Conservation (phyloP, 2,797 vertebrate genomes). For the Molossus molossus region DNA sequence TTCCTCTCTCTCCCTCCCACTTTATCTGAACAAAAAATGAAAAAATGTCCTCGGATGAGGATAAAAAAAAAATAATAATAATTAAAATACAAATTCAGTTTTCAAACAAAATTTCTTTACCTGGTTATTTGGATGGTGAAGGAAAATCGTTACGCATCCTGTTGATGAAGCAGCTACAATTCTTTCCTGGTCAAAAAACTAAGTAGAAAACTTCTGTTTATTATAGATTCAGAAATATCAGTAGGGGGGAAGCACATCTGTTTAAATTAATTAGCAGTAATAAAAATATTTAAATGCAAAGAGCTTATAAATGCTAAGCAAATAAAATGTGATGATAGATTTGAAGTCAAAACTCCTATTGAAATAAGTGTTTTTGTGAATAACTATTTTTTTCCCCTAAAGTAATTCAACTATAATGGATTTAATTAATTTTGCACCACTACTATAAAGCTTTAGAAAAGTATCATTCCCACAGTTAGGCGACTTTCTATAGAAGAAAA, state of each 20-base stretch:
- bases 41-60: too few relatives aligned
- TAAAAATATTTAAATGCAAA: conserved; percentile 59
- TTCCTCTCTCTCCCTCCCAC: too few relatives aligned
- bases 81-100: conserved; percentile 59
- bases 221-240: conserved; percentile 61
- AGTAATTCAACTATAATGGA: neutral
- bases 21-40: too few relatives aligned
- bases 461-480: neutral
- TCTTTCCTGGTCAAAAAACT: conserved; percentile 98
- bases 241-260: neutral
- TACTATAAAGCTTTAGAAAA: conserved; percentile 49
- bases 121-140: conserved; percentile 94
- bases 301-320: neutral
- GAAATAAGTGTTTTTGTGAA: conserved; percentile 62
- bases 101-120: conserved; percentile 86
- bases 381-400: neutral
- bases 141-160: conserved; percentile 95
- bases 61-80: conserved; percentile 19
- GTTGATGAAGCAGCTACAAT: conserved; percentile 96
- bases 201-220: conserved; percentile 61
- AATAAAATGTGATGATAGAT: conserved; percentile 32
- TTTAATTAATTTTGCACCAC: conserved; percentile 13
- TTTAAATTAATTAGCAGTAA: conserved; percentile 30
- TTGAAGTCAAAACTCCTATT: conserved; percentile 16
- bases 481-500: conserved; percentile 50